Percentiles rank a stretch among this genome's conserved stretches.
These are phyloP conservation scores for Sphecodes monilicornis DNA, from an alignment of 2,888 invertebrate genomes.

Conservation along the genomic window DNA sequence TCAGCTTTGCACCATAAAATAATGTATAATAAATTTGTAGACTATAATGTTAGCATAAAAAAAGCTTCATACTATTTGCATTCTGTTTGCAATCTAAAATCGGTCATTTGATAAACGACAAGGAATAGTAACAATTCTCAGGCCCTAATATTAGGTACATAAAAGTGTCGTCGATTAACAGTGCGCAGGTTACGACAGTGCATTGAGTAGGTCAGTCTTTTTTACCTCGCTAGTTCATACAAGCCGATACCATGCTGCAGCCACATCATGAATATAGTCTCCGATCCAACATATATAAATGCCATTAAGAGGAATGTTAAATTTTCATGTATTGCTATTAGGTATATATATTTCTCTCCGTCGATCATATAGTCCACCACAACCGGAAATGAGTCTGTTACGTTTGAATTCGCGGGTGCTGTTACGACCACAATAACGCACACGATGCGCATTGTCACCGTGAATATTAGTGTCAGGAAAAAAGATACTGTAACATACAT, in stretches of 20 bases:
- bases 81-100: no score
- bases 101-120: no score
- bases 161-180: neutral
- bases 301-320: rapidly evolving
- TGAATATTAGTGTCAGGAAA: neutral
- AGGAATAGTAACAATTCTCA: neutral
- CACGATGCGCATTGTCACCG: no score
- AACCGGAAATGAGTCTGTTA: neutral
- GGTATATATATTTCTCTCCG: neutral
- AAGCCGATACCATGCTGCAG: neutral
- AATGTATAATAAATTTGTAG: neutral
- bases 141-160: neutral
- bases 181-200: no score
- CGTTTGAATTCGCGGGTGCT: neutral
- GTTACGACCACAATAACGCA: rapidly evolving
- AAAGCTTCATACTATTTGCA: no score
- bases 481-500: neutral
- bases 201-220: neutral
- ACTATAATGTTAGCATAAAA: no score
- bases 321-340: neutral
- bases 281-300: neutral
- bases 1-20: no score
- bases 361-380: neutral
- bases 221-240: neutral
- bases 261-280: neutral